Evolutionary conservation across 2,888 invertebrate species (phyloP).

Genomic region (Xylocampa areola): DNA sequence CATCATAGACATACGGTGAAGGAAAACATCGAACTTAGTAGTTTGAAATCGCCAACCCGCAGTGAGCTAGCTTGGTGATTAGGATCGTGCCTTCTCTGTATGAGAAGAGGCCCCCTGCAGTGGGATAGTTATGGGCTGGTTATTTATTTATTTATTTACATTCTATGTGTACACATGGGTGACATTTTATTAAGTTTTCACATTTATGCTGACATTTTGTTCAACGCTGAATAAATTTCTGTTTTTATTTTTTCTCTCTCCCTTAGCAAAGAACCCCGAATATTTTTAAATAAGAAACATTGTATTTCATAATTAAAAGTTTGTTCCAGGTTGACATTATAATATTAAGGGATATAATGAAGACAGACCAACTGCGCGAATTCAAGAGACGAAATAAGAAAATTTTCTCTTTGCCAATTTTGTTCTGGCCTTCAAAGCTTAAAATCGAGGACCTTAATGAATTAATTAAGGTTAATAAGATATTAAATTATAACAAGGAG

Average conservation of each 20-base stretch:
- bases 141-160: no score
- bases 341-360: constrained; percentile 64
- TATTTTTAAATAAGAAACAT: background rate
- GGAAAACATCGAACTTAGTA: no score
- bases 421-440: constrained; percentile 60
- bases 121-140: no score
- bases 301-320: constrained; percentile 28
- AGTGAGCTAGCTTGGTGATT: no score
- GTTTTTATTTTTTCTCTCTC: background rate
- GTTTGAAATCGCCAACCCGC: no score
- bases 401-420: constrained; percentile 60
- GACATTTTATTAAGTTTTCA: no score
- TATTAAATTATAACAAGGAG: constrained; percentile 52
- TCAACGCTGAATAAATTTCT: no score
- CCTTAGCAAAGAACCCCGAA: background rate
- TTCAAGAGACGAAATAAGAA: constrained; percentile 57
- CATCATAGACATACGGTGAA: no score
- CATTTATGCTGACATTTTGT: no score
- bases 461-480: constrained; percentile 67
- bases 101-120: no score
- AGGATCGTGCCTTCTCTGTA: no score
- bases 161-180: no score
- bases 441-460: constrained; percentile 60
- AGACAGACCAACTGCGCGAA: constrained; percentile 52
- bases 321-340: constrained; percentile 62